Base-by-base conservation (phyloP, 2,113 vertebrate species). In the Xenus cinereus region DNA sequence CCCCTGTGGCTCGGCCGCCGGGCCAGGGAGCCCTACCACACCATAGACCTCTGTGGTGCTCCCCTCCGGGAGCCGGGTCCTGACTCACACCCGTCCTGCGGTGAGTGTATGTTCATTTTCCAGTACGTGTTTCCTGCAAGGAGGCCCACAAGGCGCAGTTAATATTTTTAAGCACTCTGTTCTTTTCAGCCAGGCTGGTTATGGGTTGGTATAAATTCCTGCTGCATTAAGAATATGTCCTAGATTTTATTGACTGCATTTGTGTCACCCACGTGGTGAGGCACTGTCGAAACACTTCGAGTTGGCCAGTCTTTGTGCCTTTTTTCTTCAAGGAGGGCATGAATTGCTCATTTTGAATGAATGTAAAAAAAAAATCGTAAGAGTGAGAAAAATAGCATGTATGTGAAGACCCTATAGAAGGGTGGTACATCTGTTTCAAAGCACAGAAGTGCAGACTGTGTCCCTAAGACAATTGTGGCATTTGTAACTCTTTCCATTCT, bases 401-500 rank as follows among this genome's bases (percentile, higher is more conserved):
- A 59, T 78, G 45, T 54, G 59, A 94, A 43, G 59, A 32, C 59
- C 54, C 22, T 63, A 14, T 2, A 79, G 68, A 59, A 56, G 41
- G 8, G 22, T 21, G 39, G 72, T 59, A 59, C 75, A 59, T 90
- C 59, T 95, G 85, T 81, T 95, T 81, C 56, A 60, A 89, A 93
- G 90, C 63, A 93, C 32, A 16, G 1, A 56, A 87, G 39, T 18
- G 54, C 72, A 90, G 72, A 57, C 64, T 53, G 4, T 39, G 80
- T 71, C 85, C 64, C 85, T 74, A 17, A 56, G 83, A 82, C 71
- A 92, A 67, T 4, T 69, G 73, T 28, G 53, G 69, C 35, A 69
- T 92, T 76, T 71, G n/a, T 89, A 93, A 88, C 83, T 89, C 92
- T 72, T 84, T 62, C 76, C 64, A 51, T 75, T 95, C 92, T 79